Conservation (phyloP, 1,140 invertebrate genomes). For the Drosophila mojavensis region DNA sequence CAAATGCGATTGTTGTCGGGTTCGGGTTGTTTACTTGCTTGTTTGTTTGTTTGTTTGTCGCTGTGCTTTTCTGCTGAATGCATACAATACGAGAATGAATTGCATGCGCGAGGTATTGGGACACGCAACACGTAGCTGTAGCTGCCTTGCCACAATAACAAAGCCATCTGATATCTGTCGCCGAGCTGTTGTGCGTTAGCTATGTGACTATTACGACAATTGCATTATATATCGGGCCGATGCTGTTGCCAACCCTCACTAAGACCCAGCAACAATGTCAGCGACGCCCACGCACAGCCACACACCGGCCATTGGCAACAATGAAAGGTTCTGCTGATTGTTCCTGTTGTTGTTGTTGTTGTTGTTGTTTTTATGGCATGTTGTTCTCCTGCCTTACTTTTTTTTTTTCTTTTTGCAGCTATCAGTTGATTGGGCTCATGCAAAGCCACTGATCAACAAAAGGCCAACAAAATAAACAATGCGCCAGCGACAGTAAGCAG, state of each 20-base stretch:
- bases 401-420: background rate
- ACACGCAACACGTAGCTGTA: conserved; percentile 19
- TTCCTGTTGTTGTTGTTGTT: background rate
- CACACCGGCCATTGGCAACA: background rate
- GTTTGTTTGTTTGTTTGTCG: background rate
- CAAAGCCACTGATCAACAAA: conserved; percentile 26
- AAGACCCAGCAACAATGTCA: background rate
- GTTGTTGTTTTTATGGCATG: conserved; percentile 2
- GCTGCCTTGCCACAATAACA: background rate
- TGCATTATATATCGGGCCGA: conserved; percentile 11
- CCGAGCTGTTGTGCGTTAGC: conserved; percentile 20
- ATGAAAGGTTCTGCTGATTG: conserved; percentile 7
- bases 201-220: conserved; percentile 32
- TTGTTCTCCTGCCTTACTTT: background rate
- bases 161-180: conserved; percentile 20
- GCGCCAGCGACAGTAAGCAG: conserved; percentile 3
- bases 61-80: conserved; percentile 1
- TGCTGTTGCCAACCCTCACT: conserved; percentile 3
- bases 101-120: background rate
- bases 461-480: conserved; percentile 15
- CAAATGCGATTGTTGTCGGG: conserved; percentile 1
- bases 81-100: too few relatives aligned
- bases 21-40: background rate
- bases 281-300: background rate
- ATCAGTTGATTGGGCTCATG: conserved; percentile 29